Percentiles rank a stretch among this genome's conserved stretches.
Conservation (phyloP, 2,113 vertebrate species). For the Otolemur garnettii region DNA sequence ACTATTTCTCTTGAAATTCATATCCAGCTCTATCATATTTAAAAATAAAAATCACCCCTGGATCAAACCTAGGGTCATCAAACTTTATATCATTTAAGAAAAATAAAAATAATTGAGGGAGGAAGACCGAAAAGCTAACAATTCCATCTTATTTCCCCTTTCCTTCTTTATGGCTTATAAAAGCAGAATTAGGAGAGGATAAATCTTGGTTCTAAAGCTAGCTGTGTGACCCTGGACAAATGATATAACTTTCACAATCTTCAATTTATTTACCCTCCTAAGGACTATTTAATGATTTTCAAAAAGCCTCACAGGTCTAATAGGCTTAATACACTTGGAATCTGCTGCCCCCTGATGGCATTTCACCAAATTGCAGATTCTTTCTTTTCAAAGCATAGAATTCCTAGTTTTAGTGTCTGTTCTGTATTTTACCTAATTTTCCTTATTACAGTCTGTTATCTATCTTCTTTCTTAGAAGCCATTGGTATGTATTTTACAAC, state of each 20-base stretch:
- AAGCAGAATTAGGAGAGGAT: neutral
- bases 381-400: neutral
- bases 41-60: neutral
- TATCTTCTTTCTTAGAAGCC: neutral
- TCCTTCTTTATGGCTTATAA: neutral
- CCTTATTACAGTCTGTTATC: neutral
- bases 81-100: neutral
- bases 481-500: neutral
- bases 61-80: neutral
- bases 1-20: neutral
- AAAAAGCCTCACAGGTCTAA: neutral
- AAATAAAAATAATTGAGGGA: neutral
- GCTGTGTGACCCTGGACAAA: neutral
- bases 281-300: neutral
- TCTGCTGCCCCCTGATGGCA: slow-evolving; percentile 85
- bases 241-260: neutral
- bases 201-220: neutral
- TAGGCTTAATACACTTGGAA: slow-evolving; percentile 41
- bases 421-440: slow-evolving; percentile 12
- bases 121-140: neutral
- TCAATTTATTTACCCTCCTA: neutral
- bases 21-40: neutral
- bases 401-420: neutral
- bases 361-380: neutral
- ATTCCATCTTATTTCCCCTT: neutral